Conservation (phyloP, 2,888 invertebrate genomes). For the Drosophila meridiana region DNA sequence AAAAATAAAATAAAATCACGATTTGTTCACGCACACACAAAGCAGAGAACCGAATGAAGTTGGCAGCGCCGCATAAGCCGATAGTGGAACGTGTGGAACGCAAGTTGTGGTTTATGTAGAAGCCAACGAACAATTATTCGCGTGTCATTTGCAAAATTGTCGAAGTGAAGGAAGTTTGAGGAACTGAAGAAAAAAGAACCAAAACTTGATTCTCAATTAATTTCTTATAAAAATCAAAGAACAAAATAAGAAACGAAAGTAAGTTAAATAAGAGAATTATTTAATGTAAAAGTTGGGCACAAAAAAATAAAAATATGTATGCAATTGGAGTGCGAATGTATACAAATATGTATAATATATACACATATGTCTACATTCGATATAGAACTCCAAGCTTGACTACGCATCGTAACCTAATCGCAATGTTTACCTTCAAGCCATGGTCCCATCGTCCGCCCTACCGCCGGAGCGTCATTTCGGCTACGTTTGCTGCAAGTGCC, state of each 20-base stretch:
- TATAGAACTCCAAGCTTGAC: not conserved
- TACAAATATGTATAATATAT: not conserved
- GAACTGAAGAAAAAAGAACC: not conserved
- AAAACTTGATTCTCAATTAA: not conserved
- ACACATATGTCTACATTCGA: not conserved
- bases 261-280: not conserved
- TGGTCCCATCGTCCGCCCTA: not conserved
- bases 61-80: slow-evolving; percentile 23
- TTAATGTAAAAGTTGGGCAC: not conserved
- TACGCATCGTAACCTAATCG: not conserved
- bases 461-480: slow-evolving; percentile 53
- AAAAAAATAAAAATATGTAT: not conserved
- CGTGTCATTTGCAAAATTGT: not conserved
- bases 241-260: not conserved
- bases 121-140: slow-evolving; percentile 9
- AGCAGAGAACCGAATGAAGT: slow-evolving; percentile 1
- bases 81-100: slow-evolving; percentile 28
- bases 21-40: not conserved
- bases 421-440: slow-evolving; percentile 4
- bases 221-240: not conserved
- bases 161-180: not conserved
- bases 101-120: not conserved
- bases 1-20: not conserved
- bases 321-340: not conserved
- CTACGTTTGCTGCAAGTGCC: slow-evolving; percentile 43